Percentiles rank a stretch among this genome's conserved stretches.
Evolutionary conservation across 2,888 invertebrate species (phyloP).

Genomic region (Creontiades dilutus): DNA sequence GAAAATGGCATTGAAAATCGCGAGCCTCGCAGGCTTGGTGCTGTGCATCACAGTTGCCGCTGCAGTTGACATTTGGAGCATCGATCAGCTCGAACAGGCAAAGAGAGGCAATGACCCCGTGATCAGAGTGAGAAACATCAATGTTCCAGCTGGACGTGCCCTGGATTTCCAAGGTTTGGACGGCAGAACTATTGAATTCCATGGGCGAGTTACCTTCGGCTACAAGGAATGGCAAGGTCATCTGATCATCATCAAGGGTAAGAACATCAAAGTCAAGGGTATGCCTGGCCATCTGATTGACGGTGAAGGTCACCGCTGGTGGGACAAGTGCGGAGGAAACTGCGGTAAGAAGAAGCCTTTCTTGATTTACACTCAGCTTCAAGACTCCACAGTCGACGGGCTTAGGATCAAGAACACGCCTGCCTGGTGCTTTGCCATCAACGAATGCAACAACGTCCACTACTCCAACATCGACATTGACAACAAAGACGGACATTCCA

Average conservation of each 20-base stretch:
- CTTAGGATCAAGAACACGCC: conserved; percentile 43
- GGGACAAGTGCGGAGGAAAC: conserved; percentile 59
- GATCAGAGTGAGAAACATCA: conserved; percentile 19
- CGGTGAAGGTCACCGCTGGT: conserved; percentile 59
- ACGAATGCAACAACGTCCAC: conserved; percentile 47
- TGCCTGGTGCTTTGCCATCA: conserved; percentile 45
- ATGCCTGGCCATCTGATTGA: conserved; percentile 32
- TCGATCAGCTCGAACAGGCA: conserved; percentile 28
- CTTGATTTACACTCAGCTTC: conserved; percentile 31
- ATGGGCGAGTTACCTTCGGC: conserved; percentile 39
- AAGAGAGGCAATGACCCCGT: conserved; percentile 11
- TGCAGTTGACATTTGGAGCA: neutral
- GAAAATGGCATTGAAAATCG: neutral
- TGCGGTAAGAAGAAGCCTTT: conserved; percentile 56
- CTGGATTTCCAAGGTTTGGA: conserved; percentile 8
- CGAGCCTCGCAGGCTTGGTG: neutral
- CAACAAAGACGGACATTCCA: conserved; percentile 42
- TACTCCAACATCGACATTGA: conserved; percentile 15
- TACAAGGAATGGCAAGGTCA: conserved; percentile 54
- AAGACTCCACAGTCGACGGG: conserved; percentile 14
- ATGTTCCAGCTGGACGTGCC: neutral
- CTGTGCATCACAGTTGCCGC: conserved; percentile 18
- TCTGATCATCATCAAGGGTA: conserved; percentile 34
- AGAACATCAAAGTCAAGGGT: conserved; percentile 44
- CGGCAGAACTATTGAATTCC: conserved; percentile 39